Percentiles rank a stretch among this genome's conserved stretches.
These are phyloP conservation scores for Anadara kagoshimensis DNA, from an alignment of 1,140 invertebrate genomes.

Conservation along the genomic window DNA sequence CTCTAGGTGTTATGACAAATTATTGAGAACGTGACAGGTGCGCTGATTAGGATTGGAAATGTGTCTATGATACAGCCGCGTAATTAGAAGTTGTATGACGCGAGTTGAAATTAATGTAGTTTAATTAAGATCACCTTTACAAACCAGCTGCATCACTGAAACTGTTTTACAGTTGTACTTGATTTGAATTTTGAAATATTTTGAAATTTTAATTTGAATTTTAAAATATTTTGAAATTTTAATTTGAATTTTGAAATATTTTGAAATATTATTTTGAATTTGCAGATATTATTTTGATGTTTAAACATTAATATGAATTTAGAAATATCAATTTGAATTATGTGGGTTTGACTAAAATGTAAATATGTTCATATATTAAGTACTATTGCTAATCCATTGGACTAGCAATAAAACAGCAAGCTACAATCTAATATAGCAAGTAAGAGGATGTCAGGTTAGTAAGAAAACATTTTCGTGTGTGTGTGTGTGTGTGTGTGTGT, in stretches of 20 bases:
- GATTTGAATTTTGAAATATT: too few species aligned
- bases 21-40: too few species aligned
- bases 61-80: too few species aligned
- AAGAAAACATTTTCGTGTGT: not conserved
- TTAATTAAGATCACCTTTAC: too few species aligned
- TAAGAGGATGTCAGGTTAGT: not conserved
- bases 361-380: too few species aligned
- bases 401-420: not conserved
- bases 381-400: not conserved
- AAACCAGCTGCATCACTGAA: too few species aligned
- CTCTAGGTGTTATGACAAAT: too few species aligned
- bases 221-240: not conserved
- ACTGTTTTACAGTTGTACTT: too few species aligned
- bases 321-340: not conserved
- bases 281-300: not conserved
- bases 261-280: not conserved
- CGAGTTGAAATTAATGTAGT: too few species aligned
- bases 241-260: too few species aligned
- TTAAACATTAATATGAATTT: not conserved
- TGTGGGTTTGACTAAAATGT: not conserved
- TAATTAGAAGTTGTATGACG: too few species aligned
- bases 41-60: too few species aligned
- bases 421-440: not conserved
- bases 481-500: slow-evolving; percentile 1
- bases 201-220: not conserved